phyloP scores from a whole-genome alignment of 2,888 invertebrate species.

The Ophion obscuratus region DNA sequence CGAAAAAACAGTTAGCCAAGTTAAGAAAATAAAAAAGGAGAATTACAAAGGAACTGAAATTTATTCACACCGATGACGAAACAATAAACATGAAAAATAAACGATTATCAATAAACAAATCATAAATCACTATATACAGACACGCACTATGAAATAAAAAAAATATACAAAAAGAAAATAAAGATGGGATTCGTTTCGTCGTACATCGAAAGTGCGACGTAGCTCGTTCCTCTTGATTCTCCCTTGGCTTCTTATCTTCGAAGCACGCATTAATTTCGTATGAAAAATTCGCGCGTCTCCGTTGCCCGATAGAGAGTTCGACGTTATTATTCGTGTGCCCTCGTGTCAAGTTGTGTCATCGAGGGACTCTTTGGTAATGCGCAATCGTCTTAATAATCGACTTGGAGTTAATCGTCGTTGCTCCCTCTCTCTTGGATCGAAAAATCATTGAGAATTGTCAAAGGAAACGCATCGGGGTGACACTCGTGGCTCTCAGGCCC shows the following conservation, averaged over 20 bases:
- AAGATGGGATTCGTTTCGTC: neutral
- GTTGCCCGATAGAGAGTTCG: neutral
- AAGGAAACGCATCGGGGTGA: neutral
- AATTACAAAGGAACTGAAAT: constrained; percentile 59
- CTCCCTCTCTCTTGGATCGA: constrained; percentile 21
- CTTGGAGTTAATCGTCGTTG: constrained; percentile 19
- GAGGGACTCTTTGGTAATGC: constrained; percentile 66
- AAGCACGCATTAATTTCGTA: neutral
- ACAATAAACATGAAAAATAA: constrained; percentile 47
- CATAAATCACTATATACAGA: constrained; percentile 58
- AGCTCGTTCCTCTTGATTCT: neutral
- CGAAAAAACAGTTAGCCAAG: neutral
- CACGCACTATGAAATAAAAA: constrained; percentile 14
- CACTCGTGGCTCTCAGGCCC: too few species aligned
- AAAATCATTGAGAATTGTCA: neutral
- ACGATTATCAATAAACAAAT: constrained; percentile 44
- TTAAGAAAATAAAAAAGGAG: constrained; percentile 32
- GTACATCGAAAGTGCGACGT: neutral
- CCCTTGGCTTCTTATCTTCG: neutral
- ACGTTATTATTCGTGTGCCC: neutral
- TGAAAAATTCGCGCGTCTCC: neutral
- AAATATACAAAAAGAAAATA: constrained; percentile 25
- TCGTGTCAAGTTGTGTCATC: constrained; percentile 4
- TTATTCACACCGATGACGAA: constrained; percentile 60
- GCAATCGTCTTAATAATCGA: constrained; percentile 56